These are phyloP conservation scores for Drosophila lacertosa DNA, from an alignment of 1,140 invertebrate species.

Conservation along the genomic window DNA sequence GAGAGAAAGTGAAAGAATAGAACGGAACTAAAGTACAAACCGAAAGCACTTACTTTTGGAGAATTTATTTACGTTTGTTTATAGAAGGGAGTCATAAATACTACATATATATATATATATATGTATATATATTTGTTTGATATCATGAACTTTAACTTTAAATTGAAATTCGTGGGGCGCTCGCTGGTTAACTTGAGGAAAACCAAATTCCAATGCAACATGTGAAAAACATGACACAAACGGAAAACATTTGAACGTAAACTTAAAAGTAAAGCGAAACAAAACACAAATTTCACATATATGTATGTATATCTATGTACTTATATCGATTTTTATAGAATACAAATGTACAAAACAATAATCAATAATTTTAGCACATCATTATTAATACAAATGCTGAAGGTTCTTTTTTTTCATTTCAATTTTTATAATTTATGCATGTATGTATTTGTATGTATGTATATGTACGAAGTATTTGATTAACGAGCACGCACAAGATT, in stretches of 20 bases:
- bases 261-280: slow-evolving; percentile 48
- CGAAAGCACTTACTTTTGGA: slow-evolving; percentile 69
- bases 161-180: slow-evolving; percentile 38
- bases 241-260: slow-evolving; percentile 56
- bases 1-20: slow-evolving; percentile 44
- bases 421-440: slow-evolving; percentile 3
- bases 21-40: slow-evolving; percentile 71
- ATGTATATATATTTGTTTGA: slow-evolving; percentile 47
- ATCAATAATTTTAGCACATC: slow-evolving; percentile 35
- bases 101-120: slow-evolving; percentile 51
- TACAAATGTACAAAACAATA: slow-evolving; percentile 42
- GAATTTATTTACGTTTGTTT: slow-evolving; percentile 60
- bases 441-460: slow-evolving; percentile 3
- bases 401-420: slow-evolving; percentile 16
- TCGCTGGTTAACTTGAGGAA: slow-evolving; percentile 25
- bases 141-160: slow-evolving; percentile 22
- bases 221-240: slow-evolving; percentile 64
- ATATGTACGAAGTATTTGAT: slow-evolving; percentile 17
- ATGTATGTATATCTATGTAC: slow-evolving; percentile 20
- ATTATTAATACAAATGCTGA: slow-evolving; percentile 41
- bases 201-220: slow-evolving; percentile 27
- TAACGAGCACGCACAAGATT: slow-evolving; percentile 35
- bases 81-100: slow-evolving; percentile 54
- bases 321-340: slow-evolving; percentile 33
- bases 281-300: slow-evolving; percentile 33